These are phyloP conservation scores for Dasypolia templi DNA, from an alignment of 2,888 invertebrate species.

Conservation along the genomic window DNA sequence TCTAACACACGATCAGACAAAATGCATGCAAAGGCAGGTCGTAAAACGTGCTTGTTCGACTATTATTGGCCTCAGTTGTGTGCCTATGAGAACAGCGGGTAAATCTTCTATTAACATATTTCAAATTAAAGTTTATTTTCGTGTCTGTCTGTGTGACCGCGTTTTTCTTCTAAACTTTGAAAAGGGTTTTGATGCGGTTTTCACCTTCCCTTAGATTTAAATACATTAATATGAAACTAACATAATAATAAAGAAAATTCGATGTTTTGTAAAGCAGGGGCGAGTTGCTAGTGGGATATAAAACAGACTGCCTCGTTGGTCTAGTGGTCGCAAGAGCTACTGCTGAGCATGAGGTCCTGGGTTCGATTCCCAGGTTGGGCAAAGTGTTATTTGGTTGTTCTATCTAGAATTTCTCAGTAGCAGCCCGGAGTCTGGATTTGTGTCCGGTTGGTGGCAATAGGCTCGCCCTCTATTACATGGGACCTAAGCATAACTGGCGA, in stretches of 20 bases:
- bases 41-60: constrained; percentile 32
- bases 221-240: neutral
- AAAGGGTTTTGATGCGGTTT: neutral
- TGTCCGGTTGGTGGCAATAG: no score
- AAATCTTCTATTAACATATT: neutral
- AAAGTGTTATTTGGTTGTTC: no score
- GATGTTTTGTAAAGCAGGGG: neutral
- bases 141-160: no score
- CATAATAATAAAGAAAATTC: neutral
- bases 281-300: neutral
- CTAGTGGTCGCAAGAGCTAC: no score
- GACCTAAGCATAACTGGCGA: no score
- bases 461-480: no score
- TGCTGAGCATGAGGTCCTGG: no score
- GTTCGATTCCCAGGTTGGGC: no score
- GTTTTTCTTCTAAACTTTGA: neutral
- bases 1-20: constrained; percentile 18
- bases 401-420: no score
- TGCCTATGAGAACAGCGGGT: constrained; percentile 18
- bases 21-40: constrained; percentile 22
- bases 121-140: no score
- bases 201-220: accelerated
- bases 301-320: no score
- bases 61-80: constrained; percentile 25
- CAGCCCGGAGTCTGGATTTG: no score